Conservation (phyloP, 2,113 vertebrate genomes). For the Columbina picui region DNA sequence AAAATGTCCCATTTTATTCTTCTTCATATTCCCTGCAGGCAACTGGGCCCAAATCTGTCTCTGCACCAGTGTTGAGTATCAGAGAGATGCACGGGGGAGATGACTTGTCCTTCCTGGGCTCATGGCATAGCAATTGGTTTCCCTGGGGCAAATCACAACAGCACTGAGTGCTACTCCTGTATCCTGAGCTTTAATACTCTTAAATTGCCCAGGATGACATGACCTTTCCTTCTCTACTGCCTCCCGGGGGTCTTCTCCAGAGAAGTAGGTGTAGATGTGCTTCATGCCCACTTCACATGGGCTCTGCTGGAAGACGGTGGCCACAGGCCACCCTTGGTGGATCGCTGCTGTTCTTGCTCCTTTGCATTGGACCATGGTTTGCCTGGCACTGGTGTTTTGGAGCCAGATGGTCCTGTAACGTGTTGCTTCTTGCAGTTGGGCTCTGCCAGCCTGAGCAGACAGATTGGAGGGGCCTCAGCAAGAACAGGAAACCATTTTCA, state of each 20-base stretch:
- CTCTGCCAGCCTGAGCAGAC: slow-evolving; percentile 38
- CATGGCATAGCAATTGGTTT: background rate
- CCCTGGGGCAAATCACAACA: background rate
- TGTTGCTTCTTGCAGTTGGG: slow-evolving; percentile 24
- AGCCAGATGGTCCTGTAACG: slow-evolving; percentile 33
- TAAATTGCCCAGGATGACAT: background rate
- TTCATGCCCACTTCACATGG: background rate
- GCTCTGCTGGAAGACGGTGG: background rate
- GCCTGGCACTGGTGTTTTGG: background rate
- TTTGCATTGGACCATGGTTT: rapidly evolving
- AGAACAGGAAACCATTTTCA: background rate
- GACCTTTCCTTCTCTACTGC: background rate
- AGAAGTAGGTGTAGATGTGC: background rate
- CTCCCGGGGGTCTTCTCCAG: background rate
- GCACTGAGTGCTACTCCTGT: background rate
- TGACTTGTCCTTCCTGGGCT: background rate
- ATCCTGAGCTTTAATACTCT: background rate
- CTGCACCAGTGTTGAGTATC: background rate
- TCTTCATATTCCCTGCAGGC: background rate
- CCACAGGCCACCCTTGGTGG: background rate
- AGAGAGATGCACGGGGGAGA: background rate
- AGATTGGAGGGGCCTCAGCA: background rate
- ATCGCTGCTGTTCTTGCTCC: background rate
- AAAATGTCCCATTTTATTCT: background rate
- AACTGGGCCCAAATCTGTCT: background rate